Evolutionary conservation across 2,888 invertebrate species (phyloP).

Genomic region (Agrochola circellaris): DNA sequence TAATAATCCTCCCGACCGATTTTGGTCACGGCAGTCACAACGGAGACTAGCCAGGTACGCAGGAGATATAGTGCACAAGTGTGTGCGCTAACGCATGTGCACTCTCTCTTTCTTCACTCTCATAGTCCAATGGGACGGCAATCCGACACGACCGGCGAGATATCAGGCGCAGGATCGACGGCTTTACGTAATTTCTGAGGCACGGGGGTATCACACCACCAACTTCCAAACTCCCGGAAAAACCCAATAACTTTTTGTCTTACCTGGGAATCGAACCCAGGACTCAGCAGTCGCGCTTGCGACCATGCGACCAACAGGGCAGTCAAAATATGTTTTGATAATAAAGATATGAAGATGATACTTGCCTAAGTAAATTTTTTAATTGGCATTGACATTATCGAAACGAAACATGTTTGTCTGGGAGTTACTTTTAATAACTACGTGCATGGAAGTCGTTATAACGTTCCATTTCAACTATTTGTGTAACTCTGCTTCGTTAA

Average conservation of each 20-base stretch:
- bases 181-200: not conserved
- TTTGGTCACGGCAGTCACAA: not conserved
- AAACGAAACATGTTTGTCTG: not conserved
- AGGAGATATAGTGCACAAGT: too few relatives aligned
- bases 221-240: not conserved
- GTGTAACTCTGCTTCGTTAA: not conserved
- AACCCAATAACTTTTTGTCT: not conserved
- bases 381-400: not conserved
- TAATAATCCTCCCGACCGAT: slow-evolving; percentile 13
- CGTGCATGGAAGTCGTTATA: not conserved
- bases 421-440: not conserved
- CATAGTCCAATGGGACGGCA: not conserved
- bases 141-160: not conserved
- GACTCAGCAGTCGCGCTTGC: too few relatives aligned
- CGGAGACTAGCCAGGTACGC: not conserved
- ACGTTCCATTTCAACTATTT: not conserved
- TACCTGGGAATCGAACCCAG: not conserved
- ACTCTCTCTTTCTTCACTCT: too few relatives aligned
- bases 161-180: not conserved
- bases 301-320: not conserved
- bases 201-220: not conserved
- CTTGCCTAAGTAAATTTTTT: not conserved
- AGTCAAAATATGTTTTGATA: slow-evolving; percentile 9
- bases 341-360: slow-evolving; percentile 16
- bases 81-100: too few relatives aligned